phyloP scores from a whole-genome alignment of 2,113 vertebrate genomes.

The Muscicapa adusta region DNA sequence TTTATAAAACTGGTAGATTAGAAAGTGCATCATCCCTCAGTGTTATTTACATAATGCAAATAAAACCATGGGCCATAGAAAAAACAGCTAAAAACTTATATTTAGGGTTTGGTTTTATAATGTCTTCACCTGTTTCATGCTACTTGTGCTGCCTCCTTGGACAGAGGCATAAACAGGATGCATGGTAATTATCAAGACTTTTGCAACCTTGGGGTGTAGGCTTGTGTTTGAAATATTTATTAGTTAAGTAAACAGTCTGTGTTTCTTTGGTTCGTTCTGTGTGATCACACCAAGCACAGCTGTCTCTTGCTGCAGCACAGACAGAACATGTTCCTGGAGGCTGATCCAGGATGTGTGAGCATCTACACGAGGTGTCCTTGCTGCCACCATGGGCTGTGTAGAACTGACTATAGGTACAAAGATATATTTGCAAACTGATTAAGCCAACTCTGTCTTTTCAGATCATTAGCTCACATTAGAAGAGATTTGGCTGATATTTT shows the following conservation, averaged over 20 bases:
- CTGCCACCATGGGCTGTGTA: not conserved
- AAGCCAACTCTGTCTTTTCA: not conserved
- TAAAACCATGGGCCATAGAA: not conserved
- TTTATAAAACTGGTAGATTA: not conserved
- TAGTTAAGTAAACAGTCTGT: not conserved
- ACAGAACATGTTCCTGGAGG: not conserved
- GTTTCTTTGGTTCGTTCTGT: not conserved
- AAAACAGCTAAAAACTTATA: not conserved
- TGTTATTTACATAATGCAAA: not conserved
- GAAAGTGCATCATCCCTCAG: not conserved
- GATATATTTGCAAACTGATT: not conserved
- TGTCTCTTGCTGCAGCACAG: not conserved
- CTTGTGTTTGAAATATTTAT: slow-evolving; percentile 1
- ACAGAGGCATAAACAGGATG: slow-evolving; percentile 29
- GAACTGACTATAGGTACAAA: not conserved
- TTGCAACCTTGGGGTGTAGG: slow-evolving; percentile 26
- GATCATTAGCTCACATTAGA: not conserved
- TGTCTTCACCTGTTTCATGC: not conserved
- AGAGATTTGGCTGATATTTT: not conserved
- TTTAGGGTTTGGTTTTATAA: not conserved
- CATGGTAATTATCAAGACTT: slow-evolving; percentile 7
- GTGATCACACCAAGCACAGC: not conserved
- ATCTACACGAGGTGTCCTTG: not conserved
- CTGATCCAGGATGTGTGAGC: not conserved
- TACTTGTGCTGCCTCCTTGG: not conserved